phyloP scores from a whole-genome alignment of 1,140 invertebrate genomes.

The Contarinia nasturtii region DNA sequence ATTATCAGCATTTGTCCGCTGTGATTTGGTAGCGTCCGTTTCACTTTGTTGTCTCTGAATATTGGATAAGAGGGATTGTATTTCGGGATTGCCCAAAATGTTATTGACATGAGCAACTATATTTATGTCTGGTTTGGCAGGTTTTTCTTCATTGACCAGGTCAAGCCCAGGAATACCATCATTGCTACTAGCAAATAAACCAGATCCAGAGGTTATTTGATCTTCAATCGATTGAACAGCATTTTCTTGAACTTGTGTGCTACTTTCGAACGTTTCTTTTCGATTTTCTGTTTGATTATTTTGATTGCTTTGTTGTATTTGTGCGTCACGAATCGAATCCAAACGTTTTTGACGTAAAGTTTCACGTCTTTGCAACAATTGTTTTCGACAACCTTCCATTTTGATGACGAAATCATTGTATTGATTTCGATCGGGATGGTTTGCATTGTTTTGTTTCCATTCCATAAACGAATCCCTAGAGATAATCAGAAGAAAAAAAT shows the following conservation, averaged over 20 bases:
- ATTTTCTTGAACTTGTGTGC: too few relatives aligned
- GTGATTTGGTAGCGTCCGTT: too few relatives aligned
- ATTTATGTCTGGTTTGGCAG: neutral
- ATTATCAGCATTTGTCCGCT: too few relatives aligned
- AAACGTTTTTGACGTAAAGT: constrained; percentile 46
- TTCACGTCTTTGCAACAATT: constrained; percentile 54
- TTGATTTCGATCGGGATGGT: constrained; percentile 67
- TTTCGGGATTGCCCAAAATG: constrained; percentile 36
- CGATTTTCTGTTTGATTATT: too few relatives aligned
- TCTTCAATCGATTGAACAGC: too few relatives aligned
- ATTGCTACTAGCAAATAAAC: neutral
- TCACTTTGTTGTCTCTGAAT: neutral
- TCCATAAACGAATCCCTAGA: constrained; percentile 61
- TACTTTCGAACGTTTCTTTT: too few relatives aligned
- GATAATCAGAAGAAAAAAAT: too few relatives aligned
- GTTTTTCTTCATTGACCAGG: constrained; percentile 24
- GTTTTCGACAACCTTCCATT: constrained; percentile 58
- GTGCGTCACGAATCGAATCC: neutral
- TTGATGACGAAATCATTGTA: constrained; percentile 66
- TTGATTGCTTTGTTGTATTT: neutral
- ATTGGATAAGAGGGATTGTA: constrained; percentile 8
- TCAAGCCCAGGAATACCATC: constrained; percentile 40
- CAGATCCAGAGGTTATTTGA: too few relatives aligned
- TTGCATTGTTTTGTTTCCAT: constrained; percentile 67
- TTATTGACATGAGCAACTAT: constrained; percentile 24